Evolutionary conservation across 2,888 invertebrate genomes (phyloP).

Genomic region (Conomelus anceps): DNA sequence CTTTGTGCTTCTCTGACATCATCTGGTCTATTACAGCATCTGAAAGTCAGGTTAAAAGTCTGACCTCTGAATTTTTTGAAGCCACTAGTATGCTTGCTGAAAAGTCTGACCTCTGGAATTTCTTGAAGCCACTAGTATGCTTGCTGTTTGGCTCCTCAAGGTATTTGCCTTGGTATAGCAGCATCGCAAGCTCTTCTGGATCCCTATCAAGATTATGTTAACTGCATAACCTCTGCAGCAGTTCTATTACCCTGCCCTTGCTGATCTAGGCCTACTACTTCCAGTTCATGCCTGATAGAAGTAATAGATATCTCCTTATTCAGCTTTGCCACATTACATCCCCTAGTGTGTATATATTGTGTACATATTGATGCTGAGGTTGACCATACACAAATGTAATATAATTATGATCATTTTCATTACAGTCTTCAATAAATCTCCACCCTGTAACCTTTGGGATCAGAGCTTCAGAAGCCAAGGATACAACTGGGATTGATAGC

Average conservation of each 20-base stretch:
- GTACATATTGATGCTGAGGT: background rate
- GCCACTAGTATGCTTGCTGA: conserved; percentile 1
- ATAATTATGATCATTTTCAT: conserved; percentile 31
- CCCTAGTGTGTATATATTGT: background rate
- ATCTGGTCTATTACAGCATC: too few relatives aligned
- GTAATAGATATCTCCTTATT: background rate
- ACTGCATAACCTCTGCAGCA: background rate
- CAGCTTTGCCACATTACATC: background rate
- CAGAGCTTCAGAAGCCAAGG: background rate
- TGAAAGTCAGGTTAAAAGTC: too few relatives aligned
- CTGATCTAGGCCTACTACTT: background rate
- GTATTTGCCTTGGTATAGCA: background rate
- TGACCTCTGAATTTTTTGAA: background rate
- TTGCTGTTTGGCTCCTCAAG: background rate
- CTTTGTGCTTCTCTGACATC: too few relatives aligned
- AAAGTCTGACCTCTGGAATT: background rate
- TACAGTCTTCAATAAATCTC: conserved; percentile 17
- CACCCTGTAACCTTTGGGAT: background rate
- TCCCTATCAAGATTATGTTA: background rate
- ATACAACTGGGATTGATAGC: background rate
- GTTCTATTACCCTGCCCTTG: background rate
- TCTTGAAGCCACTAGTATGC: conserved; percentile 6
- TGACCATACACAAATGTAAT: conserved; percentile 18
- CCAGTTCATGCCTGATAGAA: background rate
- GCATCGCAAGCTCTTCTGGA: background rate